Evolutionary conservation across 2,797 vertebrate genomes (phyloP), one percentile per base, ranked within the genome.

Genomic region (Mormyrus proboscirostris): DNA sequence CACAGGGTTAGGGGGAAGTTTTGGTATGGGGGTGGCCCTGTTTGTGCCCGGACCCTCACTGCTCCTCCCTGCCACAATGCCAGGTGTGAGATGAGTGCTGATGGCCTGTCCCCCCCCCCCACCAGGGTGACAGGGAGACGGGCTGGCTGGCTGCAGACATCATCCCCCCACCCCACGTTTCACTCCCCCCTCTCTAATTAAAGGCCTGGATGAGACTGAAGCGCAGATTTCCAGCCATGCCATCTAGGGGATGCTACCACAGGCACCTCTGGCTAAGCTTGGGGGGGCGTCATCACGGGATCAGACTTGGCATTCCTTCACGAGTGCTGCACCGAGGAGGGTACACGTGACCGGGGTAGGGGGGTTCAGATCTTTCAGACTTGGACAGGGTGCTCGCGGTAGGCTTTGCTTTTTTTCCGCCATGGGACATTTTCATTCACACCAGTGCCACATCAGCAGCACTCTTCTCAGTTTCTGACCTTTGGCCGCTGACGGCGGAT

Each of bases 391-490:
- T 91, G 90, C 88, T 93, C 90, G 91, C 90, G 91, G 92, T 92
- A 91, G 91, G 90, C 91, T 94, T 93, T 89, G 8, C 19, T 92
- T 93, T 92, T 92, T 92, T 92, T 86, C 92, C 90, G 89, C 91
- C 89, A 59, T 76, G 57, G 94, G 93, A 93, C 93, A 93, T 93
- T 93, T 93, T 88, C 91, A 82, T 86, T 93, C 93, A 94, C 92
- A 90, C 90, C 89, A 51, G 88, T 91, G 50, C 93, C 95, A 88
- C 91, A 93, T 95, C 93, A 93, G 83, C 73, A 88, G 12, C 1
- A 49, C 89, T 55, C 90, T 90, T 91, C 87, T 87, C 89, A 55
- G 88, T 87, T 62, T 92, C 91, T 89, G 91, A 90, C 88, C n/a
- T 14, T 51, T 51, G 87, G 6, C 65, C 89, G 91, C 91, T 90